Evolutionary conservation across 2,797 vertebrate genomes (phyloP).

Genomic region (Silurus lanzhouensis): DNA sequence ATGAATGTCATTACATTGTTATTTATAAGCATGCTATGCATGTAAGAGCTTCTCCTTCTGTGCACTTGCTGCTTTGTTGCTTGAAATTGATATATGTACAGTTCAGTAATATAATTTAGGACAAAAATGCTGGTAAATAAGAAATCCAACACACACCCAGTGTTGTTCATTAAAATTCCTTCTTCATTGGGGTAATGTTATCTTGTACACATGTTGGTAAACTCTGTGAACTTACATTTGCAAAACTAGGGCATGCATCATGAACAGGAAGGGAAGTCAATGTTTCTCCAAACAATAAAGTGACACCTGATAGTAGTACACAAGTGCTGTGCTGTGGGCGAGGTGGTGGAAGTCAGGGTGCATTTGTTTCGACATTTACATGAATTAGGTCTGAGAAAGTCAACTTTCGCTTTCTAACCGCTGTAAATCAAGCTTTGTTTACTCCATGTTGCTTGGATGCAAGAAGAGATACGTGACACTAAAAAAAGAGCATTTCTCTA

Average conservation of each 20-base stretch:
- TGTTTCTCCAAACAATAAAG: slow-evolving; percentile 7
- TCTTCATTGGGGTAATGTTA: not conserved
- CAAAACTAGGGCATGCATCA: not conserved
- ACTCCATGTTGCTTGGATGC: not conserved
- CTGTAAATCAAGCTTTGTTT: slow-evolving; percentile 24
- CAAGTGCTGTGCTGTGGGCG: not conserved
- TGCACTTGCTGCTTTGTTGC: not conserved
- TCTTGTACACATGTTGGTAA: not conserved
- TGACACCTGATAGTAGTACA: slow-evolving; percentile 22
- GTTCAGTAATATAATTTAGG: not conserved
- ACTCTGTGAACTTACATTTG: slow-evolving; percentile 24
- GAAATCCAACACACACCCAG: not conserved
- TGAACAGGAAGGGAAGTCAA: slow-evolving; percentile 33
- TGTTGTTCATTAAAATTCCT: slow-evolving; percentile 3
- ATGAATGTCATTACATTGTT: not conserved
- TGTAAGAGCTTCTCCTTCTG: not conserved
- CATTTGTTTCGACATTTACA: not conserved
- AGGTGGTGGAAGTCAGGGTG: not conserved
- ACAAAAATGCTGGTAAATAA: not conserved
- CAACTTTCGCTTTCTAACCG: not conserved
- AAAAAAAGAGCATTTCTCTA: not conserved
- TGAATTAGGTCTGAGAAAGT: not conserved
- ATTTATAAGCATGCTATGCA: not conserved
- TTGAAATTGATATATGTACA: not conserved
- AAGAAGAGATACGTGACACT: not conserved